Base-by-base conservation (phyloP, 2,888 invertebrate species). In the Anoplius nigerrimus region DNA sequence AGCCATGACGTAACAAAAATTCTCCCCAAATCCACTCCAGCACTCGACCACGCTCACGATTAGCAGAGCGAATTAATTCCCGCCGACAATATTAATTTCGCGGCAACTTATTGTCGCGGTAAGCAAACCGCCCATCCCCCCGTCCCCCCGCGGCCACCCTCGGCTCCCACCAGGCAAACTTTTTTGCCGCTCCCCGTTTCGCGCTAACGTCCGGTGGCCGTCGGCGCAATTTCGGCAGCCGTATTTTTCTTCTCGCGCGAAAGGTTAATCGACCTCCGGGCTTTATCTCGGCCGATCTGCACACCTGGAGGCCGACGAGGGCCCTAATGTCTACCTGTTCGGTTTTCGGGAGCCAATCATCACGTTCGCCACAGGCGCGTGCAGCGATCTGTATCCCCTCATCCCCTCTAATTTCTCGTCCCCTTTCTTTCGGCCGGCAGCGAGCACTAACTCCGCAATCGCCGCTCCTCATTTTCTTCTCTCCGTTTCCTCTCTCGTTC, bases 361-460 rank as follows among this genome's bases (percentile, higher is more conserved):
- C 79, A 65, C 63, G 79, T 79, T 79, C 79, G 79, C 76, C 79
- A 79, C 79, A 76, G 79, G 76, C 76, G 79, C 79, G 79, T 79
- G 79, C 75, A 79, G 69, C 72, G 71, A 78, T 78, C 73, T 71
- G 34, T 55, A 60, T 59, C 61, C 59, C 64, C 45, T 65, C 66
- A 45, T 21, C 45, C 42, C 45, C 43, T n/a, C n/a, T n/a, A 13
- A 18, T 20, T 57, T 15, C 43, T 57, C 22, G 22, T 57, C 20
- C 43, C 43, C 22, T 13, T 22, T 15, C 52, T 52, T 52, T 18
- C 4, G 11, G 22, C 55, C 62, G 0, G 27, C 27, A 5, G 6
- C 27, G 6, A 27, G 4, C 27, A 27, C 27, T 27, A 27, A 6
- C 3, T 48, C 53, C 8, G 24, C 59, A 16, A n/a, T 18, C 27